phyloP scores from a whole-genome alignment of 2,888 invertebrate species.

The Drosophila mimetica region DNA sequence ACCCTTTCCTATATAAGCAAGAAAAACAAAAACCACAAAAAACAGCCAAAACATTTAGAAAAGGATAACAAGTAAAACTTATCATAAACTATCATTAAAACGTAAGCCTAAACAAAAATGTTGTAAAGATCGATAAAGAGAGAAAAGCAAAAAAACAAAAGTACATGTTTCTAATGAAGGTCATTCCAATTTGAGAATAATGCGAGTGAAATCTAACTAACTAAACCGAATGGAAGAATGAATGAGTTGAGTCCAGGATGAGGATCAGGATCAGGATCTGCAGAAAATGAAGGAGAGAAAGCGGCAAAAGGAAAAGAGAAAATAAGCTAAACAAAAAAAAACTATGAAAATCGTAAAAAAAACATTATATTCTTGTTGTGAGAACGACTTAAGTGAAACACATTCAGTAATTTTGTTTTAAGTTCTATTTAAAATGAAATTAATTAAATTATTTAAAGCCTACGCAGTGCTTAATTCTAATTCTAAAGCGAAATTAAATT shows the following conservation, averaged over 20 bases:
- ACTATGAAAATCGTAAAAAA: conserved; percentile 9
- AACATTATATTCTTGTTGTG: conserved; percentile 41
- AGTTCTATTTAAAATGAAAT: conserved; percentile 76
- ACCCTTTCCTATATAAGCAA: conserved; percentile 74
- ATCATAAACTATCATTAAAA: conserved; percentile 35
- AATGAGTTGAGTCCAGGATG: conserved; percentile 31
- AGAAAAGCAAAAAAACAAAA: conserved; percentile 53
- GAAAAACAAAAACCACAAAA: conserved; percentile 56
- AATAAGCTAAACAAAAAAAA: conserved; percentile 25
- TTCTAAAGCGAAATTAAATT: conserved; percentile 40
- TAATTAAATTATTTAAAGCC: conserved; percentile 53
- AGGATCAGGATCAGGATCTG: conserved; percentile 9
- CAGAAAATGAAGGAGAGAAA: conserved; percentile 11
- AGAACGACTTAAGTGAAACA: conserved; percentile 56
- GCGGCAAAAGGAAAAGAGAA: conserved; percentile 23
- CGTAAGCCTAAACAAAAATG: conserved; percentile 37
- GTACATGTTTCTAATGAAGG: conserved; percentile 80
- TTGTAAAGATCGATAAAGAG: conserved; percentile 59
- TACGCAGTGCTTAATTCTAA: conserved; percentile 49
- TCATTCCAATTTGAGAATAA: conserved; percentile 79
- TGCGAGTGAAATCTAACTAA: conserved; percentile 74
- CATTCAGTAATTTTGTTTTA: conserved; percentile 80
- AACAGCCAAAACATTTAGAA: conserved; percentile 63
- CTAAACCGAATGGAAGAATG: conserved; percentile 40
- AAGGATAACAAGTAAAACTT: conserved; percentile 44